phyloP scores from a whole-genome alignment of 2,113 vertebrate genomes.

The Bagarius yarrelli region DNA sequence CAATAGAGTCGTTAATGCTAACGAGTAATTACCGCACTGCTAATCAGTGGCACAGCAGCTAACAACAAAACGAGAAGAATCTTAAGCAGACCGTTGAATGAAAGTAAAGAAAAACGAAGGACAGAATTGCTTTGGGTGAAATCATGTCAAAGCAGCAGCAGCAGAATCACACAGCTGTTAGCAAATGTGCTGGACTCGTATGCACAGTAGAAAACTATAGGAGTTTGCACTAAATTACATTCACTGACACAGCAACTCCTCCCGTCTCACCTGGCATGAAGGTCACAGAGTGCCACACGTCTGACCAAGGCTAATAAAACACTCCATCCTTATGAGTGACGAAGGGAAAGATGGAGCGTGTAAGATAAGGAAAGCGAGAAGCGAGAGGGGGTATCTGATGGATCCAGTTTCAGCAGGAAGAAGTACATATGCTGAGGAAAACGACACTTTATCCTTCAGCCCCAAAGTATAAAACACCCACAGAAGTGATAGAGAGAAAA shows the following conservation, averaged over 20 bases:
- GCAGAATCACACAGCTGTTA: neutral
- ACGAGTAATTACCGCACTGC: neutral
- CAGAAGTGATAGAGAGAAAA: neutral
- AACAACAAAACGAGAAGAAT: neutral
- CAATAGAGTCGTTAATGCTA: constrained; percentile 25
- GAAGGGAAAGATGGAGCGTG: constrained; percentile 37
- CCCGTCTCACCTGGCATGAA: constrained; percentile 22
- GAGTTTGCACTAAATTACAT: neutral
- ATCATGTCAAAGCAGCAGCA: neutral
- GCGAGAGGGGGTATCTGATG: constrained; percentile 41
- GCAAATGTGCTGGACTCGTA: neutral
- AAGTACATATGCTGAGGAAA: constrained; percentile 38
- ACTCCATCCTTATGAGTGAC: constrained; percentile 17
- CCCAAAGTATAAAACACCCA: constrained; percentile 49
- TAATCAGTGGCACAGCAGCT: constrained; percentile 4
- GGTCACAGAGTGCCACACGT: constrained; percentile 10
- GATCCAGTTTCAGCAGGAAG: constrained; percentile 49
- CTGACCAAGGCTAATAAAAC: constrained; percentile 32
- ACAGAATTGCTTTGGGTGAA: neutral
- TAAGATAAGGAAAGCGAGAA: constrained; percentile 48
- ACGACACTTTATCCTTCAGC: constrained; percentile 37
- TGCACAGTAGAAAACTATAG: neutral
- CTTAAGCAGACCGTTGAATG: neutral
- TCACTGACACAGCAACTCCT: neutral
- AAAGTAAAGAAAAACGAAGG: neutral